Base-by-base conservation (phyloP, 2,797 vertebrate genomes). In the Philypnodon macrostomus region DNA sequence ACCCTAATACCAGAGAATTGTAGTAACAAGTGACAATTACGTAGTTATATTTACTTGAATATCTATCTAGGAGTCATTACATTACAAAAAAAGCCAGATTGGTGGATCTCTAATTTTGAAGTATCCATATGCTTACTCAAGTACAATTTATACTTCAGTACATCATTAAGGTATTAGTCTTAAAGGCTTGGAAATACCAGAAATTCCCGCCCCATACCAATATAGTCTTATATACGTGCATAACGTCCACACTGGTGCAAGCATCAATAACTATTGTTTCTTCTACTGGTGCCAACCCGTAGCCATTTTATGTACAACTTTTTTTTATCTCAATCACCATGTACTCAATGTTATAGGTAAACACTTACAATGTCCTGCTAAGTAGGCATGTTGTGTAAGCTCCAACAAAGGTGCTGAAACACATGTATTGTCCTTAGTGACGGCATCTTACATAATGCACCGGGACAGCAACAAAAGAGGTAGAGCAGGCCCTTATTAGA, bases 361-460 rank as follows among this genome's bases (percentile, higher is more conserved):
- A 40, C 49, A 46, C 14, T 23, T 21, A 21, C 1, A 1, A 29
- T 36, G 30, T 39, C 24, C 11, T 19, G 19, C 8, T 48, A 41
- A 24, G 31, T 41, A 29, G 44, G 46, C 17, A 26, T 8, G 42
- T 35, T 38, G 36, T 50, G 37, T 27, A 50, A 52, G 26, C 37
- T 16, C 29, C 1, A 23, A n/a, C 21, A 47, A 23, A 58, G 19
- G 40, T 49, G 56, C 18, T 36, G 16, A n/a, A 42, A 49, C 57
- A 52, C 45, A 51, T 7, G 49, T 21, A 52, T 15, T 62, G 59
- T 52, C 65, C 41, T 18, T 31, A 5, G 35, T 18, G 67, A 56
- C 50, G 42, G 37, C 42, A 17, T 44, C 60, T 75, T 81, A 70
- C 36, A 49, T 35, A 81, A 81, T 49, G 27, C 6, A 7, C 50